Evolutionary conservation across 1,140 invertebrate genomes (phyloP).

Genomic region (Megalopta genalis): DNA sequence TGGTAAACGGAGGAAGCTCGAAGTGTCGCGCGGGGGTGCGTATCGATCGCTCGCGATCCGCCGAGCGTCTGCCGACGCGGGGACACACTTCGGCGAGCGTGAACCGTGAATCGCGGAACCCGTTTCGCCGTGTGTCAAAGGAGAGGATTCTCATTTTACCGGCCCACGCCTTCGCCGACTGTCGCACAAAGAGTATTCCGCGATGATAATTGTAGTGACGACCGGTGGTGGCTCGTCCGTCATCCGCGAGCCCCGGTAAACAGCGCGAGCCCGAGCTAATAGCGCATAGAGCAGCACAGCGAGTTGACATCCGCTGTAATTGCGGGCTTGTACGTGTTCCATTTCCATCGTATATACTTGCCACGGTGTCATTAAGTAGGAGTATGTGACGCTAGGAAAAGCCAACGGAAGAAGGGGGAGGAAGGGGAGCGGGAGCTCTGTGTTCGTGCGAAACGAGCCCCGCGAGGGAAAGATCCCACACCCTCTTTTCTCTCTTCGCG

Average conservation of each 20-base stretch:
- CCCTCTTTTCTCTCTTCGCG: background rate
- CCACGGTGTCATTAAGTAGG: background rate
- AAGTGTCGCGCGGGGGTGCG: background rate
- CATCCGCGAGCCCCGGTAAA: constrained; percentile 25
- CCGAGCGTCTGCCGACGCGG: background rate
- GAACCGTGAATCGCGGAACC: background rate
- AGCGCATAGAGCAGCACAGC: constrained; percentile 4
- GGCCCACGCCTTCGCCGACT: background rate
- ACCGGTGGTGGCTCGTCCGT: constrained; percentile 1
- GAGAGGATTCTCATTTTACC: constrained; percentile 28
- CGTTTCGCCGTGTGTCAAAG: constrained; percentile 26
- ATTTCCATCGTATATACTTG: constrained; percentile 16
- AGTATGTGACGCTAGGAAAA: background rate
- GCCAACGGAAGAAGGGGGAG: background rate
- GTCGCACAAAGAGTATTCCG: constrained; percentile 17
- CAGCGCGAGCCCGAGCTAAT: constrained; percentile 17
- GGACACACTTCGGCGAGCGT: background rate
- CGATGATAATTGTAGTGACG: constrained; percentile 32
- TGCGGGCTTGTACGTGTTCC: constrained; percentile 14
- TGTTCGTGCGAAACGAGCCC: constrained; percentile 11
- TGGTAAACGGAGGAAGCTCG: constrained; percentile 5
- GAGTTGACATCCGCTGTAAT: constrained; percentile 3
- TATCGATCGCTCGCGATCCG: constrained; percentile 14
- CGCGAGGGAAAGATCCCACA: background rate
- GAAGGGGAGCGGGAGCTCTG: background rate